A percentile compares a stretch with the other conserved stretches of the same genome.
These are phyloP conservation scores for Cyprinodon variegatus DNA, from an alignment of 2,113 vertebrate genomes.

Conservation along the genomic window DNA sequence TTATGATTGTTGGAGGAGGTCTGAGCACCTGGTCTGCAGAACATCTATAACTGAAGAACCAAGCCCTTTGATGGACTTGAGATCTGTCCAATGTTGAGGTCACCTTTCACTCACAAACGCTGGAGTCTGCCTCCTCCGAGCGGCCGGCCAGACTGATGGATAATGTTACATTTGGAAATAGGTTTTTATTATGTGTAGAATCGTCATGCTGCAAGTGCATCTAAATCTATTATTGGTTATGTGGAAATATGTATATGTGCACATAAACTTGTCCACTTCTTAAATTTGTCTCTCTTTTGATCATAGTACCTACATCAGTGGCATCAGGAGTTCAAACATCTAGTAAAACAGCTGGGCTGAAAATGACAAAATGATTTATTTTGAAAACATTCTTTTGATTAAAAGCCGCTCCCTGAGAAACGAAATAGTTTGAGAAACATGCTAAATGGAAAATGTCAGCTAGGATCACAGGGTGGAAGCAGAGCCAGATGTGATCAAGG, in stretches of 20 bases:
- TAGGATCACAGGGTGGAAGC: constrained; percentile 26
- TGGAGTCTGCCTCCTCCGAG: neutral
- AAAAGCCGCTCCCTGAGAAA: neutral
- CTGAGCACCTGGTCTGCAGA: neutral
- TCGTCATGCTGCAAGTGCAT: neutral
- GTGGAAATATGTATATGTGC: neutral
- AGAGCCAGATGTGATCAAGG: constrained; percentile 48
- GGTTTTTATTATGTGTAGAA: neutral
- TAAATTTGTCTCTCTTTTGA: neutral
- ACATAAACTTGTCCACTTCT: neutral
- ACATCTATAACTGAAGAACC: neutral
- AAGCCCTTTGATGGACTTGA: neutral
- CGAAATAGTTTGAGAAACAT: neutral
- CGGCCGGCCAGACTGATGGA: neutral
- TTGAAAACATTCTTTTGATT: neutral
- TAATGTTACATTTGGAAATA: neutral
- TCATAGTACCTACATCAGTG: neutral
- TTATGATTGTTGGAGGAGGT: too few relatives aligned
- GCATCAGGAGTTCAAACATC: too few relatives aligned
- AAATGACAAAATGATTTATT: too few relatives aligned
- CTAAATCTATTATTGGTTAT: neutral
- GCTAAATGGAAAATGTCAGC: neutral
- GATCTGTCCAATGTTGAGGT: neutral
- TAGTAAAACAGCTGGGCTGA: too few relatives aligned
- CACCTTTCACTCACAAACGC: neutral